Evolutionary conservation across 2,888 invertebrate genomes (phyloP).

Genomic region (Zygogramma bicolorata): DNA sequence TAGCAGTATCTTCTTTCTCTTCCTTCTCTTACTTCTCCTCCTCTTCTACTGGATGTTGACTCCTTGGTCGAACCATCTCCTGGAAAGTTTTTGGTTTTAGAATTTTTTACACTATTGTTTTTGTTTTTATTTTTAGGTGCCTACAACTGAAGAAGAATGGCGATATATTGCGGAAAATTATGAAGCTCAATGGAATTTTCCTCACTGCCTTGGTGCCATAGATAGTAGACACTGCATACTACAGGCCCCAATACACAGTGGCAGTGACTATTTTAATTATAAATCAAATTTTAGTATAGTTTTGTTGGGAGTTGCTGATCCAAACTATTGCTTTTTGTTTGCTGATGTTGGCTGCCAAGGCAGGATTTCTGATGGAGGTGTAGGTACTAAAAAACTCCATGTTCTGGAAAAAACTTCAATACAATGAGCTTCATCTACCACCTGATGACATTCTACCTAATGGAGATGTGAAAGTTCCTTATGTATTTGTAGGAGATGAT

Average conservation of each 20-base stretch:
- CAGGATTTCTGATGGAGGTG: constrained; percentile 12
- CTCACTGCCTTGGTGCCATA: no score
- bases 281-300: constrained; percentile 3
- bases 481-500: constrained; percentile 1
- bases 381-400: constrained; percentile 8
- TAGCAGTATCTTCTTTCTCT: constrained; percentile 1
- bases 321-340: constrained; percentile 16
- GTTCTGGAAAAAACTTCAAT: constrained; percentile 19
- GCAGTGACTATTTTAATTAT: constrained; percentile 10
- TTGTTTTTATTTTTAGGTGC: constrained; percentile 3
- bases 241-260: constrained; percentile 10
- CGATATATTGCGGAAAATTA: constrained; percentile 6
- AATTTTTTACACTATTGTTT: constrained; percentile 6
- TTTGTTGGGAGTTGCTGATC: constrained; percentile 9
- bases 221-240: neutral
- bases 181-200: constrained; percentile 4
- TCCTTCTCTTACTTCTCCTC: neutral
- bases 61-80: constrained; percentile 6
- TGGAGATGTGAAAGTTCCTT: neutral
- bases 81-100: constrained; percentile 6
- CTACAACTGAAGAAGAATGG: constrained; percentile 6
- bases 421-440: constrained; percentile 15
- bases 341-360: constrained; percentile 12
- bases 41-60: constrained; percentile 4
- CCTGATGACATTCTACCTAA: constrained; percentile 13